phyloP scores from a whole-genome alignment of 2,888 invertebrate species.

The Tiliacea aurago region DNA sequence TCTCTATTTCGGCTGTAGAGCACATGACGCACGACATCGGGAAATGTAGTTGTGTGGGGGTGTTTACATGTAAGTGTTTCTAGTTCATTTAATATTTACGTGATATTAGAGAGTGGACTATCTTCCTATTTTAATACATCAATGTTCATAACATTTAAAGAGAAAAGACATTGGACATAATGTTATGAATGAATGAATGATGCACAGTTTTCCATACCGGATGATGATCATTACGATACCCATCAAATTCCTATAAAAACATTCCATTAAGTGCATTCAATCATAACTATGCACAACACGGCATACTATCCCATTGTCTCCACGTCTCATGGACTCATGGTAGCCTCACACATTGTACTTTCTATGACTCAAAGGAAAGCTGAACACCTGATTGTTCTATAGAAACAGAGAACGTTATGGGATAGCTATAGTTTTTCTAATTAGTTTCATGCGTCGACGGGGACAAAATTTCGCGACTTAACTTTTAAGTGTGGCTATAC shows the following conservation, averaged over 20 bases:
- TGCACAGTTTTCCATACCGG: slow-evolving; percentile 15
- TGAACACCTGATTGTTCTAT: slow-evolving; percentile 64
- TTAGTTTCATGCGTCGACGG: slow-evolving; percentile 17
- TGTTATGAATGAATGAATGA: neutral
- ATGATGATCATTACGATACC: slow-evolving; percentile 39
- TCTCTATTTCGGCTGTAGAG: no score
- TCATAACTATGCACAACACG: slow-evolving; percentile 28
- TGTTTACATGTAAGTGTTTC: no score
- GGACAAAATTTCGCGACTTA: slow-evolving; percentile 43
- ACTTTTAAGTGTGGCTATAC: slow-evolving; percentile 2
- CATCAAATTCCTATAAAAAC: slow-evolving; percentile 26
- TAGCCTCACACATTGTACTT: slow-evolving; percentile 57
- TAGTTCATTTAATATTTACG: no score
- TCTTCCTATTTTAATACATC: no score
- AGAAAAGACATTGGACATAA: neutral
- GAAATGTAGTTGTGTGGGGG: no score
- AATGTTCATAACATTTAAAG: neutral
- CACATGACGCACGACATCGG: no score
- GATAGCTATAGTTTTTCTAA: slow-evolving; percentile 35
- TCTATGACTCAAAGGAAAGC: slow-evolving; percentile 67
- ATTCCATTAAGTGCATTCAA: slow-evolving; percentile 23
- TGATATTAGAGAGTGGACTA: no score
- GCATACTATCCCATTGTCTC: slow-evolving; percentile 52
- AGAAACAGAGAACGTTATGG: slow-evolving; percentile 55
- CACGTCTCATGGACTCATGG: slow-evolving; percentile 48